Evolutionary conservation across 2,797 vertebrate species (phyloP).

Genomic region (Megaceryle alcyon): DNA sequence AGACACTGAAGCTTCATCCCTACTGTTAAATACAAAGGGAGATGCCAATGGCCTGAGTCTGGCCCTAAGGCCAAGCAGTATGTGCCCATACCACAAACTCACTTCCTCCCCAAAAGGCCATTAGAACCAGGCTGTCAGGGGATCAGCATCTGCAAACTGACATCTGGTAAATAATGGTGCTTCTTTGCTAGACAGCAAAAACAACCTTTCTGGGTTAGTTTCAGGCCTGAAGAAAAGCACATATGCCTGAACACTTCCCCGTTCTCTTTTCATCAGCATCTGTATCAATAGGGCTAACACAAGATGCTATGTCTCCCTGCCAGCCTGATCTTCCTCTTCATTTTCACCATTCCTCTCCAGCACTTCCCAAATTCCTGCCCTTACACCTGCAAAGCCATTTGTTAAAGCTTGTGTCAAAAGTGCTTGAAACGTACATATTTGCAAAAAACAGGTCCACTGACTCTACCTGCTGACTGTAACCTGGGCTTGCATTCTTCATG

Average conservation of each 20-base stretch:
- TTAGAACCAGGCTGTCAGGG: background rate
- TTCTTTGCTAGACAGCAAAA: background rate
- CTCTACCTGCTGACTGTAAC: background rate
- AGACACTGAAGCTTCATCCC: background rate
- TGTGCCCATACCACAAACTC: background rate
- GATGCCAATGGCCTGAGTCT: background rate
- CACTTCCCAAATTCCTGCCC: background rate
- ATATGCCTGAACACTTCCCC: fast-evolving
- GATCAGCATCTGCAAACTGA: background rate
- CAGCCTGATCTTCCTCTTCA: background rate
- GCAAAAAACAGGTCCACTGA: background rate
- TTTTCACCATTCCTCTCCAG: background rate
- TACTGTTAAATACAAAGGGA: background rate
- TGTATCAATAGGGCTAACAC: background rate
- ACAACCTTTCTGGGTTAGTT: background rate
- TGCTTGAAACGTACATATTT: background rate
- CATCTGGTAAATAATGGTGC: background rate
- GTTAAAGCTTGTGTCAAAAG: background rate
- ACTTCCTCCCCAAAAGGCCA: background rate
- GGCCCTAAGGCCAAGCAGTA: background rate
- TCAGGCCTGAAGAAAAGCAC: background rate
- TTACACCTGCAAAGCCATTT: background rate
- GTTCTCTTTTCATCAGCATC: background rate
- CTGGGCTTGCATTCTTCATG: background rate
- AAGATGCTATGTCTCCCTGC: background rate